These are phyloP conservation scores for Ptiloglossa arizonensis DNA, from an alignment of 1,140 invertebrate genomes.

Conservation along the genomic window DNA sequence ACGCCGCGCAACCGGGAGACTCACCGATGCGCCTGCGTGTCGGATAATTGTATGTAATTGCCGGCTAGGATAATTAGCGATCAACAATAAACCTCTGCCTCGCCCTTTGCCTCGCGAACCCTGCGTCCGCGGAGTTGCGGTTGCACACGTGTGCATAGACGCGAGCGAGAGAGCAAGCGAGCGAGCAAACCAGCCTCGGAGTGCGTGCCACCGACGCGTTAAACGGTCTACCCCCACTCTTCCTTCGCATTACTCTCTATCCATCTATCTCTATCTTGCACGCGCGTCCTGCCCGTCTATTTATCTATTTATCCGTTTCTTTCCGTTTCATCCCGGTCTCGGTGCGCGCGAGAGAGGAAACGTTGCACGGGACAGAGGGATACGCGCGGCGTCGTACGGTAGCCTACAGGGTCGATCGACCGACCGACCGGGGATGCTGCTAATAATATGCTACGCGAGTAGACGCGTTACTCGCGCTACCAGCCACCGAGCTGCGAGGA, in stretches of 20 bases:
- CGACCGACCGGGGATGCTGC: slow-evolving; percentile 57
- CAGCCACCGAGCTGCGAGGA: slow-evolving; percentile 39
- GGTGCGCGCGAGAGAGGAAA: slow-evolving; percentile 27
- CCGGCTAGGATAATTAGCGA: slow-evolving; percentile 78
- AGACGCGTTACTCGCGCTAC: slow-evolving; percentile 69
- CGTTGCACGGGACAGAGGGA: slow-evolving; percentile 39
- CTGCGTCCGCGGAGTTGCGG: neutral
- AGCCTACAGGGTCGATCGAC: slow-evolving; percentile 58
- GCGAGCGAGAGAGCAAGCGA: neutral
- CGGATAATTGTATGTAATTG: slow-evolving; percentile 79
- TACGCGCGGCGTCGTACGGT: slow-evolving; percentile 55
- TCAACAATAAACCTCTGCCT: slow-evolving; percentile 77
- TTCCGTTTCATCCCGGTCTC: slow-evolving; percentile 2
- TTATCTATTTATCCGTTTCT: slow-evolving; percentile 39
- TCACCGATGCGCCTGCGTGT: slow-evolving; percentile 73
- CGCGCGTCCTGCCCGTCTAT: slow-evolving; percentile 13
- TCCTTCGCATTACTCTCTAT: slow-evolving; percentile 24
- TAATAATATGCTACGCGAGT: slow-evolving; percentile 72
- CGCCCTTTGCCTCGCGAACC: slow-evolving; percentile 28
- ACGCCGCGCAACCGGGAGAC: slow-evolving; percentile 50
- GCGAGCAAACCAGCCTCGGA: neutral
- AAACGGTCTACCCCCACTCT: slow-evolving; percentile 44
- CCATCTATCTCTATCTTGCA: slow-evolving; percentile 31
- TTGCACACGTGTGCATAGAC: slow-evolving; percentile 32
- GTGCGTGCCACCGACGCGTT: slow-evolving; percentile 20